A percentile compares a stretch with the other conserved stretches of the same genome.
Conservation (phyloP, 2,888 invertebrate genomes). For the Drosophila prolongata region DNA sequence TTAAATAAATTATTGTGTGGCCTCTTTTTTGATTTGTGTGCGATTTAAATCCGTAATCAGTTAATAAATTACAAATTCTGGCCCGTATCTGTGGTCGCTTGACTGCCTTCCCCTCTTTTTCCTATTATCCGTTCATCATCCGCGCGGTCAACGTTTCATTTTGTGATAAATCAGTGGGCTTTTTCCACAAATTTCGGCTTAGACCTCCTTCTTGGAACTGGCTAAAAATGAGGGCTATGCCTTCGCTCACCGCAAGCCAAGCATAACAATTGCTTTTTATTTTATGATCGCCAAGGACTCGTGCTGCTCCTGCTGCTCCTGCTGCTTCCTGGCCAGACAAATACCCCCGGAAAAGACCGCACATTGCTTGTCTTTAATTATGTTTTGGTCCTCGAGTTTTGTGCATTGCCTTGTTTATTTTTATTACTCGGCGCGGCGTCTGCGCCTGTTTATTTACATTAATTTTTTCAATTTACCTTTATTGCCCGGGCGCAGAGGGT, state of each 20-base stretch:
- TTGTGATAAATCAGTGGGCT: slow-evolving; percentile 13
- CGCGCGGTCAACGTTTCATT: not conserved
- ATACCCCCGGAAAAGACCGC: slow-evolving; percentile 3
- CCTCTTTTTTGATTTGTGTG: slow-evolving; percentile 1
- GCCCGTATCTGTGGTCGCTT: not conserved
- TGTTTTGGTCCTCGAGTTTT: slow-evolving; percentile 66
- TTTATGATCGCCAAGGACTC: slow-evolving; percentile 35
- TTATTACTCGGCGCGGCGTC: slow-evolving; percentile 59
- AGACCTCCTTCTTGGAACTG: not conserved
- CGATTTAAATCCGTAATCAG: slow-evolving; percentile 14
- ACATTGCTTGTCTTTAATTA: slow-evolving; percentile 74
- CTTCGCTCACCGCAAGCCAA: slow-evolving; percentile 28
- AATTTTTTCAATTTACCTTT: slow-evolving; percentile 76
- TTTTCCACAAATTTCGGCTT: slow-evolving; percentile 7
- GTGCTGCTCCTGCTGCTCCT: not conserved
- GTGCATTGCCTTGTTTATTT: slow-evolving; percentile 76
- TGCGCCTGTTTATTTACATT: slow-evolving; percentile 70
- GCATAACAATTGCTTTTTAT: slow-evolving; percentile 52
- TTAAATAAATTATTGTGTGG: not conserved
- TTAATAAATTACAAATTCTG: slow-evolving; percentile 32
- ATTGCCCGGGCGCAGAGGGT: slow-evolving; percentile 49
- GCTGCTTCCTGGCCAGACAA: not conserved
- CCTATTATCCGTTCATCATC: no score
- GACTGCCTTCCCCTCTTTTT: no score
- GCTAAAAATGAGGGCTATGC: not conserved